These are phyloP conservation scores for Parapristionchus giblindavisi DNA, from an alignment of 2,888 invertebrate genomes.

Conservation along the genomic window DNA sequence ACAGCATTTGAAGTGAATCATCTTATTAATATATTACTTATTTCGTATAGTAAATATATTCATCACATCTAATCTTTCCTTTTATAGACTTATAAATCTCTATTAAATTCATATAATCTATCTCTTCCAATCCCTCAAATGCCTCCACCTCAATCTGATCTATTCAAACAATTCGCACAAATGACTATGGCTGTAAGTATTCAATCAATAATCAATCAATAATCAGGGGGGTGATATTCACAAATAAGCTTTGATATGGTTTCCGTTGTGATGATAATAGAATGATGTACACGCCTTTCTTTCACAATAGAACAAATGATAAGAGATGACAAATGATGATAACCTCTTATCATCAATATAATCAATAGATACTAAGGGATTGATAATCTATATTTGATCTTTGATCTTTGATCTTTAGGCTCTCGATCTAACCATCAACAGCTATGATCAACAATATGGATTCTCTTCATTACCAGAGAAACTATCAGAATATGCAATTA, in stretches of 20 bases:
- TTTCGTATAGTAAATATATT: no score
- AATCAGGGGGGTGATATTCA: no score
- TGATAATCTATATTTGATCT: no score
- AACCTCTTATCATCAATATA: no score
- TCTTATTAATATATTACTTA: no score
- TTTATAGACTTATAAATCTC: slow-evolving; percentile 16
- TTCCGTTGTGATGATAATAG: no score
- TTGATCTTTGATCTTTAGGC: no score
- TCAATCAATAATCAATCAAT: no score
- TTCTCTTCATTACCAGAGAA: slow-evolving; percentile 54
- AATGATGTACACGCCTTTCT: not conserved
- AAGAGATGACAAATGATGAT: no score
- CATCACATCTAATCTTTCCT: no score
- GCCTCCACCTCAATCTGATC: not conserved
- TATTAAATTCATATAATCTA: slow-evolving; percentile 4
- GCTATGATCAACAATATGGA: slow-evolving; percentile 53
- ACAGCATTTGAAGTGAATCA: slow-evolving; percentile 50
- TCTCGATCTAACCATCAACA: slow-evolving; percentile 58
- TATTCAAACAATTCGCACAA: slow-evolving; percentile 32
- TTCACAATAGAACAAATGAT: not conserved
- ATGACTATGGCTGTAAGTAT: slow-evolving; percentile 24
- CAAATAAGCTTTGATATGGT: no score
- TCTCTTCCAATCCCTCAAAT: slow-evolving; percentile 21
- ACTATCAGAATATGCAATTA: slow-evolving; percentile 56
- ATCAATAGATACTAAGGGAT: no score